Conservation (phyloP, 2,113 vertebrate species). For the Hucho hucho region DNA sequence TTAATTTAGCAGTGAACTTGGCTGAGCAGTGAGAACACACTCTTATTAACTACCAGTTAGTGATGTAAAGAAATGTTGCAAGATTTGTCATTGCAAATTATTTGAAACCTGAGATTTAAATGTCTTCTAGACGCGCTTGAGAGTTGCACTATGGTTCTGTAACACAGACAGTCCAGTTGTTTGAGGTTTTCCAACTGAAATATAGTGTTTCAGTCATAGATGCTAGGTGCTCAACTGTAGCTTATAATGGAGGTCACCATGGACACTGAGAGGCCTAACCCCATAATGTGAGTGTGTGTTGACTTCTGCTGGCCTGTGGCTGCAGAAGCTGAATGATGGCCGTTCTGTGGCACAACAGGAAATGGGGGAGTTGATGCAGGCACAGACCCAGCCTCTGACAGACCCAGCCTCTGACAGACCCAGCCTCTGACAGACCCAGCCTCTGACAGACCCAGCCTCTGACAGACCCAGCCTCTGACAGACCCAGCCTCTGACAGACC, state of each 20-base stretch:
- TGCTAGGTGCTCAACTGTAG: too few species aligned
- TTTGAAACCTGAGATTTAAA: too few species aligned
- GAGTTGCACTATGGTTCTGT: too few species aligned
- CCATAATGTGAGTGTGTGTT: background rate
- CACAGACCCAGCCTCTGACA: background rate
- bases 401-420: background rate
- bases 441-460: background rate
- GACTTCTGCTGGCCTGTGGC: background rate
- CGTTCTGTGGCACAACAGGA: conserved; percentile 27
- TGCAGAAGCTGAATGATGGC: background rate
- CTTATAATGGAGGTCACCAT: background rate
- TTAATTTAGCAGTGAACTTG: background rate
- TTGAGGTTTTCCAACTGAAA: too few species aligned
- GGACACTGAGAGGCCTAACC: background rate
- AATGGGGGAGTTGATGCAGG: background rate
- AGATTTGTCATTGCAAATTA: too few species aligned
- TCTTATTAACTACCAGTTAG: too few species aligned
- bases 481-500: background rate
- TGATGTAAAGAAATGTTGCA: too few species aligned
- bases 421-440: background rate
- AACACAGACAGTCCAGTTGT: too few species aligned
- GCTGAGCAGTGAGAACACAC: background rate
- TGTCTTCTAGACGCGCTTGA: too few species aligned
- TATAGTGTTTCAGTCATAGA: too few species aligned
- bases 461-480: background rate